Base-by-base conservation (phyloP, 2,888 invertebrate species). In the Harpagoxenus sublaevis region DNA sequence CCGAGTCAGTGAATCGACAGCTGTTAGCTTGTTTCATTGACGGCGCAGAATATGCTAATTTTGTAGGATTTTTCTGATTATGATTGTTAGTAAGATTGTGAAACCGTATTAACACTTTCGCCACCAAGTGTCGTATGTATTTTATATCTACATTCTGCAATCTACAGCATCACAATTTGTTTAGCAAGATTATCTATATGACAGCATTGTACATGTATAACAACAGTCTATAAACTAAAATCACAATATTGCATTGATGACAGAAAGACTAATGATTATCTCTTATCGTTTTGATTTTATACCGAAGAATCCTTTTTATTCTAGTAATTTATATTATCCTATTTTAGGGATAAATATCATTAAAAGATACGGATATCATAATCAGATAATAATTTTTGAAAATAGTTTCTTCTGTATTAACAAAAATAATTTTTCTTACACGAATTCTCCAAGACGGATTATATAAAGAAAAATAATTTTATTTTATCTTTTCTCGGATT, bases 221-320 rank as follows among this genome's bases (percentile, higher is more conserved):
- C 35, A 55, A 55, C 23, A 9, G 1, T 23, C 57, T 18, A 9
- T 42, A 28, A 73, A 15, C 23, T 71, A 55, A 71, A 57, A 28
- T 73, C 3, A 18, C 12, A 57, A 12, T 45, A 2, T 42, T 55
- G 1, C 5, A 42, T 42, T 62, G 42, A 45, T 31, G 12, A 18
- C 4, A 18, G 18, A 45, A 18, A 6, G 4, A 2, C 2, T 12
- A 42, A 45, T 74, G 3, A 74, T 28, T 74, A 31, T 62, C n/a
- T 62, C 12, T 31, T 57, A 73, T 18, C 39, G 18, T 73, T 74
- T n/a, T 45, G 65, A 74, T 63, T 63, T 45, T 15, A 31, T 62
- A 5, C 5, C 8, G 8, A 45, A 62, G 8, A 73, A 15, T 10
- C 6, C 23, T 73, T 12, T 45, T 74, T 74, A 39, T 74, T 45